phyloP scores from a whole-genome alignment of 2,797 vertebrate species.

The Gambelia wislizenii region DNA sequence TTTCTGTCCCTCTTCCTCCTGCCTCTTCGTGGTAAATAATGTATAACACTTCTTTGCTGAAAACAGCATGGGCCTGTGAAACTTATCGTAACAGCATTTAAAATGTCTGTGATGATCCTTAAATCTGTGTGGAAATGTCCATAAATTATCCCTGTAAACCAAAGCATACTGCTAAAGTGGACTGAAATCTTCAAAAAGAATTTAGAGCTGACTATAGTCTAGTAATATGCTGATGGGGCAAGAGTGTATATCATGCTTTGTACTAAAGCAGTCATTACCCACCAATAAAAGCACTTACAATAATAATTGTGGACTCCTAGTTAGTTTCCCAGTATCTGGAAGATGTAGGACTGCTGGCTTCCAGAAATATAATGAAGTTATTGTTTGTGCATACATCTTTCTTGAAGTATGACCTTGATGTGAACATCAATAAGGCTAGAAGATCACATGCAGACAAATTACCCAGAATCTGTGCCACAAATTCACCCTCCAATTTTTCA shows the following conservation, averaged over 20 bases:
- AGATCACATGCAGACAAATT: background rate
- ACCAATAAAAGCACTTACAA: background rate
- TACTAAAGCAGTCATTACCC: background rate
- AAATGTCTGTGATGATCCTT: background rate
- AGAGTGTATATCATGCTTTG: background rate
- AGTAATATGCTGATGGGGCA: background rate
- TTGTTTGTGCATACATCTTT: background rate
- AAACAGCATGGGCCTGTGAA: background rate
- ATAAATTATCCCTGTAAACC: background rate
- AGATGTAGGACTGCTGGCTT: background rate
- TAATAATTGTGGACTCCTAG: background rate
- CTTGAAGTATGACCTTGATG: background rate
- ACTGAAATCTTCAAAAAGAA: background rate
- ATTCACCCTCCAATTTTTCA: background rate
- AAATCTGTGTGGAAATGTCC: background rate
- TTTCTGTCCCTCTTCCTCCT: background rate
- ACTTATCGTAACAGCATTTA: constrained; percentile 32
- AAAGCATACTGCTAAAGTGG: background rate
- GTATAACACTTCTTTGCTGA: background rate
- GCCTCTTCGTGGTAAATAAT: background rate
- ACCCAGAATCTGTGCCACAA: background rate
- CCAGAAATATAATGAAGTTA: background rate
- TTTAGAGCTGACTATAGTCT: background rate
- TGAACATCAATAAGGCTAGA: background rate
- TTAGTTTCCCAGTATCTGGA: background rate